phyloP scores from a whole-genome alignment of 2,888 invertebrate genomes.

The Eilema caniola region DNA sequence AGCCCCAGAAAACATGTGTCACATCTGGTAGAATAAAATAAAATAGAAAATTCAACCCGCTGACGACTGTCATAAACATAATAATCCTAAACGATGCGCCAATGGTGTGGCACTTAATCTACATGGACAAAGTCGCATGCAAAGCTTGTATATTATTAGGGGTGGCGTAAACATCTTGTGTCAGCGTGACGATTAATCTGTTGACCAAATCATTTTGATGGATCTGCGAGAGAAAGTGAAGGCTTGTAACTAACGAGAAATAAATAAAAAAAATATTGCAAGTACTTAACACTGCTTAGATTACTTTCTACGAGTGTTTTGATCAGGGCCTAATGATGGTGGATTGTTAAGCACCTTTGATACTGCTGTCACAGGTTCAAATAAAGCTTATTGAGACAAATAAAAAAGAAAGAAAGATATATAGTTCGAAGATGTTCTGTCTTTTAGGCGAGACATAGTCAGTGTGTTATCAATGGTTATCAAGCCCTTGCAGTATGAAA shows the following conservation, averaged over 20 bases:
- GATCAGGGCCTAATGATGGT: not conserved
- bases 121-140: not conserved
- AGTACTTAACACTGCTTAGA: not conserved
- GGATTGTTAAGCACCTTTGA: not conserved
- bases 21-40: no score
- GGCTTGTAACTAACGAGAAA: not conserved
- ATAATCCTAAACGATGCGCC: no score
- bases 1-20: no score
- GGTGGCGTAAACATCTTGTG: not conserved
- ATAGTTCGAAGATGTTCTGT: no score
- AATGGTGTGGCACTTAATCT: no score
- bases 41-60: no score
- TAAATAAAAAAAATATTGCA: not conserved
- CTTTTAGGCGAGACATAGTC: no score
- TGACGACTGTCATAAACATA: no score
- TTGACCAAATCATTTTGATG: not conserved
- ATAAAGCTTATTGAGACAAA: no score
- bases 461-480: no score
- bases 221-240: slow-evolving; percentile 4
- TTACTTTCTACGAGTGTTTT: slow-evolving; percentile 1
- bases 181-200: slow-evolving; percentile 4
- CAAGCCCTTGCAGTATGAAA: no score
- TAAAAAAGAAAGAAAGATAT: no score
- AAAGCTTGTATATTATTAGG: not conserved
- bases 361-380: not conserved